A percentile compares a stretch with the other conserved stretches of the same genome.
phyloP scores from a whole-genome alignment of 2,888 invertebrate species.

The Drosophila suboccidentalis region DNA sequence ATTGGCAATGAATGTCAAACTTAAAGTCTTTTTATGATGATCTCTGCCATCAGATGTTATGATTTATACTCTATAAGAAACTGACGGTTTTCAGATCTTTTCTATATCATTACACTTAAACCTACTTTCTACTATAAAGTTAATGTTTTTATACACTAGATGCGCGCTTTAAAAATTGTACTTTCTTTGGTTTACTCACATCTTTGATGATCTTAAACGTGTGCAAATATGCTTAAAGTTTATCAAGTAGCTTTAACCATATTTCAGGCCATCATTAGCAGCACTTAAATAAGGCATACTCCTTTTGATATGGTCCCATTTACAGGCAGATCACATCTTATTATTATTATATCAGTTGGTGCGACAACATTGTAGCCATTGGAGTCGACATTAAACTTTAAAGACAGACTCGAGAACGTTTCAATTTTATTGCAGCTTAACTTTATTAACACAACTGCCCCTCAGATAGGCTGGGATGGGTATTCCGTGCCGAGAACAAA shows the following conservation, averaged over 20 bases:
- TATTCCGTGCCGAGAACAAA: constrained; percentile 49
- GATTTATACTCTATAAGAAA: too few relatives aligned
- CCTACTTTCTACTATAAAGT: too few relatives aligned
- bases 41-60: too few relatives aligned
- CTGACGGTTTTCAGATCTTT: not conserved
- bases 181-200: too few relatives aligned
- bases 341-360: constrained; percentile 35
- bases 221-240: constrained; percentile 11
- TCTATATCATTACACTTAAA: too few relatives aligned
- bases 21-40: too few relatives aligned
- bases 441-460: constrained; percentile 69
- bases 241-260: constrained; percentile 15
- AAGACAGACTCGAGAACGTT: constrained; percentile 55
- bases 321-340: constrained; percentile 32
- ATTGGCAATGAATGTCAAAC: too few relatives aligned
- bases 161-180: too few relatives aligned
- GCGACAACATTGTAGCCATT: constrained; percentile 62
- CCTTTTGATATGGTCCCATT: constrained; percentile 11
- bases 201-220: not conserved
- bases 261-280: constrained; percentile 7
- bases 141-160: too few relatives aligned
- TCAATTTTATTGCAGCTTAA: constrained; percentile 81
- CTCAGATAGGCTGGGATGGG: constrained; percentile 1
- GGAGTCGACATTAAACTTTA: constrained; percentile 22
- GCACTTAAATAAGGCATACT: constrained; percentile 2